phyloP scores from a whole-genome alignment of 2,888 invertebrate genomes.

The Atrina japonica region DNA sequence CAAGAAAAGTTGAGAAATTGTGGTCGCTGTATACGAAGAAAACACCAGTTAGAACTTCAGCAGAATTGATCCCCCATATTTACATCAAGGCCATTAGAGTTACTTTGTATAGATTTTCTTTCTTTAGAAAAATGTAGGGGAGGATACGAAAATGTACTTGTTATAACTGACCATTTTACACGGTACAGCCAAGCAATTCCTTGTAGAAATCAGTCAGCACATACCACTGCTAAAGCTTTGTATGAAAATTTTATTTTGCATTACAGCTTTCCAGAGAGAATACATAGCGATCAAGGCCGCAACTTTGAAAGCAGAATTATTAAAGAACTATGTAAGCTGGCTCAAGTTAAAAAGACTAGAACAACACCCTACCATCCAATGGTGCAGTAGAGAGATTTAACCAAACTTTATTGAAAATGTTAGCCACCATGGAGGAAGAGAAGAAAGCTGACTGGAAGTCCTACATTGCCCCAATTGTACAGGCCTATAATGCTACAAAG shows the following conservation, averaged over 20 bases:
- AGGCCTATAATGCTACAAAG: too few species aligned
- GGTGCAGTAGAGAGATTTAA: too few species aligned
- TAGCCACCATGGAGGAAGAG: too few species aligned
- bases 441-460: too few species aligned
- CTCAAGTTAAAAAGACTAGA: neutral
- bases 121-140: neutral
- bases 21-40: too few species aligned
- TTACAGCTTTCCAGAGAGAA: constrained; percentile 2
- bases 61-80: neutral
- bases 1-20: neutral
- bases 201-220: too few species aligned
- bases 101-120: neutral
- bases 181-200: neutral
- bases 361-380: too few species aligned
- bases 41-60: neutral
- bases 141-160: neutral
- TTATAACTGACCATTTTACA: too few species aligned
- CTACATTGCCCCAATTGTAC: too few species aligned
- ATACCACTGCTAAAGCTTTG: neutral
- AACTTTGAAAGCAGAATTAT: neutral
- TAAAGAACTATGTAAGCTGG: neutral
- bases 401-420: too few species aligned
- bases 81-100: too few species aligned
- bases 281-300: too few species aligned
- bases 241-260: constrained; percentile 3